phyloP scores from a whole-genome alignment of 2,797 vertebrate genomes.

The Enteromius fasciolatus region DNA sequence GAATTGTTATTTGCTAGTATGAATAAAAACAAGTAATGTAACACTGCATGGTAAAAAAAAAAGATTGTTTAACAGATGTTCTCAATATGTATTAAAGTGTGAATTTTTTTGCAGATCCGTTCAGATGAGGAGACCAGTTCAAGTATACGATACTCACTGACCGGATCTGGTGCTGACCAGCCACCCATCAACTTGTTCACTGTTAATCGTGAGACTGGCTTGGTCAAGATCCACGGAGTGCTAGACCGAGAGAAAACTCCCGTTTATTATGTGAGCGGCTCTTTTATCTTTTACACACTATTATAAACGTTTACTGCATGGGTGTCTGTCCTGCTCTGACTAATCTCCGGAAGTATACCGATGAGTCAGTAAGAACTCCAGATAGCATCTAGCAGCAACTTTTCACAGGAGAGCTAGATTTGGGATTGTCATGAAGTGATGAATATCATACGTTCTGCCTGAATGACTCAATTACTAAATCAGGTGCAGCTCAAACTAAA shows the following conservation, averaged over 20 bases:
- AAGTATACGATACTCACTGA: constrained; percentile 76
- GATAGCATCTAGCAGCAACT: constrained; percentile 9
- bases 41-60: not conserved
- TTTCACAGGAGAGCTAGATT: constrained; percentile 24
- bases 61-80: not conserved
- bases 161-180: constrained; percentile 80
- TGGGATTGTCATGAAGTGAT: not conserved
- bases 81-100: not conserved
- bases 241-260: constrained; percentile 86
- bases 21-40: not conserved
- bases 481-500: not conserved
- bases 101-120: constrained; percentile 79
- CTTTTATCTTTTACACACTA: constrained; percentile 36
- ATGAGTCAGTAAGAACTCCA: constrained; percentile 11
- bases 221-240: constrained; percentile 79
- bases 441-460: not conserved
- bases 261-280: constrained; percentile 82
- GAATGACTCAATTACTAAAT: not conserved
- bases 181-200: constrained; percentile 76
- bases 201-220: constrained; percentile 76
- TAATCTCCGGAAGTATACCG: not conserved
- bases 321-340: not conserved
- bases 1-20: not conserved
- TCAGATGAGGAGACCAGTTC: constrained; percentile 82
- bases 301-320: constrained; percentile 24